Base-by-base conservation (phyloP, 2,113 vertebrate species). In the Trachemys scripta region DNA sequence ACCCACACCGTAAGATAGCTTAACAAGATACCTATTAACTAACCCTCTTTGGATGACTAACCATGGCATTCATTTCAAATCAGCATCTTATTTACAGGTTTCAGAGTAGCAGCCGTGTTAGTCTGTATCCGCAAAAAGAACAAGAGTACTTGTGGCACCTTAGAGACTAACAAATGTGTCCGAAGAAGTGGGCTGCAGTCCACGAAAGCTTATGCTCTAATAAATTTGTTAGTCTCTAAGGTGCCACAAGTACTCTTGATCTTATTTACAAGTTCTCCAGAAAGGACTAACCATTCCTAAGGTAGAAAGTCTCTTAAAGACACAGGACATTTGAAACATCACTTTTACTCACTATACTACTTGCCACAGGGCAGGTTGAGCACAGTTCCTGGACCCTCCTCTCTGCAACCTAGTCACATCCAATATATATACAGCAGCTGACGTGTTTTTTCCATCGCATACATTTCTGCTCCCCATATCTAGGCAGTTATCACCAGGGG, bases 231-330 rank as follows among this genome's bases (percentile, higher is more conserved):
- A 42, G 42, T 42, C 42, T 42, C 42, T 42, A 42, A 42, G 42
- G 42, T 42, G 42, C 42, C 42, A 42, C 42, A 42, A 42, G 42
- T 42, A 42, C 42, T 42, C 42, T 42, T 42, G 42, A n/a, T 42
- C 25, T 8, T 54, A n/a, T 78, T 72, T 89, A 54, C 14, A 49
- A 35, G 6, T 62, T 88, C 72, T 59, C 0, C 1, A 5, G 62
- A 53, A 76, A 76, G 38, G 12, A 76, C 38, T 42, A 76, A 72
- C 8, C 16, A 84, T 69, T 89, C 22, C 10, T 54, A 78, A 86
- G 42, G 5, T 45, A 14, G 19, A 69, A 31, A 0, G 0, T 7
- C 5, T 83, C 81, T 51, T 24, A 42, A 80, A 54, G 25, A 13
- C 76, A 54, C 7, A 7, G 8, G 81, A 12, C 7, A 10, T 59